Evolutionary conservation across 2,797 vertebrate species (phyloP).

Genomic region (Tadarida brasiliensis): DNA sequence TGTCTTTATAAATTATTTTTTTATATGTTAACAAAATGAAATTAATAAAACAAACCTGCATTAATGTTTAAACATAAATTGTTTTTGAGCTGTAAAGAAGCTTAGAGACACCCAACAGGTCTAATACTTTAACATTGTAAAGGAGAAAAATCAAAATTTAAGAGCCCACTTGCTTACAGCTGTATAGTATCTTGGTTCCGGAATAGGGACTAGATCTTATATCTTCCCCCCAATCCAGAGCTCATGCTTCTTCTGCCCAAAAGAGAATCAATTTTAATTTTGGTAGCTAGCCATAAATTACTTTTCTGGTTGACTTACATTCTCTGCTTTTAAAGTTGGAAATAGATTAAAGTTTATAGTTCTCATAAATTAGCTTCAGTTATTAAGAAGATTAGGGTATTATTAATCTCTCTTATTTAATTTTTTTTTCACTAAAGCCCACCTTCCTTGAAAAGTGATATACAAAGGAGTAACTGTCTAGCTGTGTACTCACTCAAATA

Average conservation of each 20-base stretch:
- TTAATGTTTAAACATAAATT: background rate
- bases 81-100: background rate
- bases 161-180: slow-evolving; percentile 24
- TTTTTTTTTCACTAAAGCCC: slow-evolving; percentile 24
- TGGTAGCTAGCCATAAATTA: slow-evolving; percentile 79
- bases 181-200: background rate
- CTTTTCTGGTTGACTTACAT: slow-evolving; percentile 79
- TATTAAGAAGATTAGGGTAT: slow-evolving; percentile 78
- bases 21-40: slow-evolving; percentile 19
- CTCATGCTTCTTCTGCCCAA: slow-evolving; percentile 54
- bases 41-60: background rate
- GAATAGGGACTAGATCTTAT: slow-evolving; percentile 43
- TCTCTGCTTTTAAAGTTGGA: slow-evolving; percentile 76
- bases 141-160: slow-evolving; percentile 14
- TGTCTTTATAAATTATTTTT: slow-evolving; percentile 33
- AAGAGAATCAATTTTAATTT: slow-evolving; percentile 75
- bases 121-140: background rate
- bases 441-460: slow-evolving; percentile 71
- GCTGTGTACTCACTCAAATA: background rate
- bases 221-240: background rate
- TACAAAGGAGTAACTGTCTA: slow-evolving; percentile 65
- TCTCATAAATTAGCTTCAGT: slow-evolving; percentile 79
- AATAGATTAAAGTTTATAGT: slow-evolving; percentile 79
- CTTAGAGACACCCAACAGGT: background rate
- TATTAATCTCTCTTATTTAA: slow-evolving; percentile 69